A percentile compares a stretch with the other conserved stretches of the same genome.
Evolutionary conservation across 2,113 vertebrate species (phyloP).

Genomic region (Spizaetus ornatus): DNA sequence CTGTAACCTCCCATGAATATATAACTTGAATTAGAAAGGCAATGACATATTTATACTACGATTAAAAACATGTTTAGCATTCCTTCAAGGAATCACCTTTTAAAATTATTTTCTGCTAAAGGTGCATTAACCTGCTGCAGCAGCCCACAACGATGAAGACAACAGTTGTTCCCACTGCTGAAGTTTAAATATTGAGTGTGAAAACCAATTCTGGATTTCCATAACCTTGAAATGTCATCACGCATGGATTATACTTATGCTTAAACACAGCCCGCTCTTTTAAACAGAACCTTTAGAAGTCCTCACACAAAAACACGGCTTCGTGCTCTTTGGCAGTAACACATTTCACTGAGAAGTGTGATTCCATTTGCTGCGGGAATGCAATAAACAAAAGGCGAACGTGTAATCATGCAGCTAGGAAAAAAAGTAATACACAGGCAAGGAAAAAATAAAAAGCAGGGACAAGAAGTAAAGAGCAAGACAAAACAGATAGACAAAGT

Average conservation of each 20-base stretch:
- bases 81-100: slow-evolving; percentile 38
- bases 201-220: slow-evolving; percentile 2
- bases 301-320: background rate
- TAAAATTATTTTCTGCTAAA: slow-evolving; percentile 55
- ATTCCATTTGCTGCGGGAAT: background rate
- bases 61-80: slow-evolving; percentile 68
- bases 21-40: slow-evolving; percentile 58
- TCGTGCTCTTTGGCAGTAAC: background rate
- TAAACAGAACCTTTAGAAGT: background rate
- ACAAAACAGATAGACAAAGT: background rate
- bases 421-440: background rate
- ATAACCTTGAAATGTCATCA: slow-evolving; percentile 49
- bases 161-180: background rate
- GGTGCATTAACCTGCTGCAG: slow-evolving; percentile 25
- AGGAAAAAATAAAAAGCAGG: background rate
- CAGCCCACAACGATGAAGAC: background rate
- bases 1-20: slow-evolving; percentile 19
- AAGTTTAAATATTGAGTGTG: background rate
- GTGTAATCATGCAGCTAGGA: background rate
- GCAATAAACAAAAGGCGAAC: background rate
- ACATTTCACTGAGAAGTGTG: background rate
- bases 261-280: slow-evolving; percentile 1
- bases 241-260: background rate
- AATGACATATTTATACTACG: slow-evolving; percentile 64
- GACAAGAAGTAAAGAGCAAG: background rate